Evolutionary conservation across 1,140 invertebrate species (phyloP).

Genomic region (Apis mellifera): DNA sequence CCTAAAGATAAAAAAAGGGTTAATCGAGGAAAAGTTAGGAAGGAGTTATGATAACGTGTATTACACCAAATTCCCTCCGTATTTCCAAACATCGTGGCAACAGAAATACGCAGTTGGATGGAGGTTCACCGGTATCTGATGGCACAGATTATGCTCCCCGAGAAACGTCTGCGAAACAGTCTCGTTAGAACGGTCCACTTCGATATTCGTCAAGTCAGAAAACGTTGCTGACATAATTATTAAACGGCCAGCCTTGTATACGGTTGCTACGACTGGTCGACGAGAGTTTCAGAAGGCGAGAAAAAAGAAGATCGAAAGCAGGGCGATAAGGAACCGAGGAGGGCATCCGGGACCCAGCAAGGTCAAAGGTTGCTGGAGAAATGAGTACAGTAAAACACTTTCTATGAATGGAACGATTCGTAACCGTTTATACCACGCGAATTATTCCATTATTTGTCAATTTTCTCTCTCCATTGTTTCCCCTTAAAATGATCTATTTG

Average conservation of each 20-base stretch:
- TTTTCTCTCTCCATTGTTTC: background rate
- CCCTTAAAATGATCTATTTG: too few relatives aligned
- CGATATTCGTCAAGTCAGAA: constrained; percentile 18
- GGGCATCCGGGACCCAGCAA: constrained; percentile 55
- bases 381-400: constrained; percentile 55
- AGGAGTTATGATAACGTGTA: background rate
- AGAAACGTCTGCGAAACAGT: background rate
- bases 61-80: background rate
- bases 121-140: background rate
- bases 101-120: background rate
- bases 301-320: constrained; percentile 26
- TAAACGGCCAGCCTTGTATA: constrained; percentile 7
- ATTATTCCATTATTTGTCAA: background rate
- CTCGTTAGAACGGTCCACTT: constrained; percentile 24
- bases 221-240: constrained; percentile 40
- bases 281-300: background rate
- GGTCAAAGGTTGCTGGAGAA: constrained; percentile 58
- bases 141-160: background rate
- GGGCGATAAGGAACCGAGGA: constrained; percentile 51
- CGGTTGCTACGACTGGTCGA: constrained; percentile 9
- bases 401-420: constrained; percentile 57
- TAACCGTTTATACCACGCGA: too few relatives aligned
- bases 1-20: background rate
- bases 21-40: background rate
- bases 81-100: background rate